phyloP scores from a whole-genome alignment of 2,888 invertebrate species.

The Achlya flavicornis region DNA sequence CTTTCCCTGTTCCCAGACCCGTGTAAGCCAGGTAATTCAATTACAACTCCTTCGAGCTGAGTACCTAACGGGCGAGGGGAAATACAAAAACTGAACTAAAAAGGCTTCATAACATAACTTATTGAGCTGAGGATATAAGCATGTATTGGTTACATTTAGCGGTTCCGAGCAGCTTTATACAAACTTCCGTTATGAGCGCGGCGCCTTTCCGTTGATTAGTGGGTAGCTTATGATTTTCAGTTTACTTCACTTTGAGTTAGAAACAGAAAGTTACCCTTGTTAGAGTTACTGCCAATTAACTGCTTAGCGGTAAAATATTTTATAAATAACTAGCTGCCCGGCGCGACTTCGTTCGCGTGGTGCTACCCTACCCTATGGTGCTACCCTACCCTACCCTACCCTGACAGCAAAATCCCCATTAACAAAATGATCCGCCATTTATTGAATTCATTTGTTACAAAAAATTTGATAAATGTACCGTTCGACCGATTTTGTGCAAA shows the following conservation, averaged over 20 bases:
- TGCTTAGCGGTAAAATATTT: not conserved
- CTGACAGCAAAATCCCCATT: too few species aligned
- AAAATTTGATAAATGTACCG: too few species aligned
- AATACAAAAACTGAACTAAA: conserved; percentile 59
- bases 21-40: conserved; percentile 68
- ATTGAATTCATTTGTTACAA: too few species aligned
- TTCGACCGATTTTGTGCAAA: too few species aligned
- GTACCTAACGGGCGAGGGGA: conserved; percentile 34
- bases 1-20: conserved; percentile 36
- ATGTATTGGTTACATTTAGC: conserved; percentile 7
- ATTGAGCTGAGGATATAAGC: conserved; percentile 30
- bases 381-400: too few species aligned
- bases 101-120: conserved; percentile 68
- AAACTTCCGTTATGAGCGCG: not conserved
- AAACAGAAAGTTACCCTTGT: not conserved
- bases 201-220: conserved; percentile 4
- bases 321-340: too few species aligned
- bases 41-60: conserved; percentile 60
- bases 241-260: not conserved
- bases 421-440: too few species aligned
- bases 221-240: not conserved
- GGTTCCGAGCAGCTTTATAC: not conserved
- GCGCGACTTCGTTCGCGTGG: too few species aligned
- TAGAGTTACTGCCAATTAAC: not conserved
- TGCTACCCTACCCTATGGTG: too few species aligned